phyloP scores from a whole-genome alignment of 2,113 vertebrate species.

The Mystacornis crossleyi region DNA sequence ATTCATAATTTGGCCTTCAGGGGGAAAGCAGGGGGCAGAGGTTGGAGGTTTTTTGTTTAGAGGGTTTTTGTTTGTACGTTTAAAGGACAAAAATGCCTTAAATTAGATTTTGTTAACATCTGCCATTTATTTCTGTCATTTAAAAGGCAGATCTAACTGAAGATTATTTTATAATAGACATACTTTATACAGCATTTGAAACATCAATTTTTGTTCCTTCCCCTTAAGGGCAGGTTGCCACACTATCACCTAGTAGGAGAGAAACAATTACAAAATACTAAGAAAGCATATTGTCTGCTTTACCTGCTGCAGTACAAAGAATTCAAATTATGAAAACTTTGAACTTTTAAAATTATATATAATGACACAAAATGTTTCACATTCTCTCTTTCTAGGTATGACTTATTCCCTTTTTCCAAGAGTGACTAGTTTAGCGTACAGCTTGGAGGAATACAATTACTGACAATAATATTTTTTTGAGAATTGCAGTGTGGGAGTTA shows the following conservation, averaged over 20 bases:
- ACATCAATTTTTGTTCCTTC: neutral
- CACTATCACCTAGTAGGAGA: neutral
- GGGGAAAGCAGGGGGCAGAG: neutral
- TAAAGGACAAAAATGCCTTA: neutral
- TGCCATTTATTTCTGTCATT: neutral
- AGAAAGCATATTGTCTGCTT: neutral
- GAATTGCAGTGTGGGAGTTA: neutral
- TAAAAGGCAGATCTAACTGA: neutral
- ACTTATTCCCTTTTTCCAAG: neutral
- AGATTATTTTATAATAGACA: neutral
- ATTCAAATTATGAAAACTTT: neutral
- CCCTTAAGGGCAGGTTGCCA: neutral
- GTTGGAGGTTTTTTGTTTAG: neutral
- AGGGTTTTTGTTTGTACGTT: neutral
- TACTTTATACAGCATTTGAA: neutral
- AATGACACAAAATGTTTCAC: neutral
- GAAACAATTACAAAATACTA: neutral
- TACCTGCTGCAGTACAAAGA: neutral
- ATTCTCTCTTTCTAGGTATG: neutral
- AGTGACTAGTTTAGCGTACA: neutral
- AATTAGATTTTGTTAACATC: neutral
- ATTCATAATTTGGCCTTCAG: neutral
- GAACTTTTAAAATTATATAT: neutral
- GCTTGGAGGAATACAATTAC: neutral
- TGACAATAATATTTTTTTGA: neutral